Base-by-base conservation (phyloP, 2,113 vertebrate species). In the Microcebus jonahi region DNA sequence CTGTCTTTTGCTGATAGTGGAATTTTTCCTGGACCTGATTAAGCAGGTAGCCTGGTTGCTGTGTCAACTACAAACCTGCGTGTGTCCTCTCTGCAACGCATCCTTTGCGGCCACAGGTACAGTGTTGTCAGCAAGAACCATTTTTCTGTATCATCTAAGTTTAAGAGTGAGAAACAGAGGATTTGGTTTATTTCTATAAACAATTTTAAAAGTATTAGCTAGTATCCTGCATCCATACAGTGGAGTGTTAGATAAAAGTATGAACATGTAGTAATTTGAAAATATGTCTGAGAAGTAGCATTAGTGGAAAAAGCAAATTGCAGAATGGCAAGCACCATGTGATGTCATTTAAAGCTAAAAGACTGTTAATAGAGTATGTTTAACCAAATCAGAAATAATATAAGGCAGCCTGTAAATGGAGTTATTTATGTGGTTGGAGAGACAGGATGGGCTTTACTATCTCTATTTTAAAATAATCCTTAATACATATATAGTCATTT, bases 11-110 rank as follows among this genome's bases (percentile, higher is more conserved):
- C 59, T 18, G 9, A 39, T 61, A 94, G 53, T 85, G 67, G 42
- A 95, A 88, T 89, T 91, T 91, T 96, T 93, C 63, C 90, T 83
- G 67, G 84, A 96, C n/a, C 31, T 29, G 71, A 86, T 96, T 70
- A 88, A 97, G n/a, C 17, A 1, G 17, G 39, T 67, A 95, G 25
- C 17, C 71, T 94, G 73, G 11, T 94, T 95, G 67, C 86, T 76
- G 67, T 87, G 42, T 80, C 61, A 63, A 59, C 70, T 61, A 81
- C 15, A 48, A 25, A 42, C 84, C 88, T 94, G 55, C 1, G 9
- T 86, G 48, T 70, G 48, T 88, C 39, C 42, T 93, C 63, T 45
- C 84, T 70, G 61, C 18, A 85, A 55, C 67, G 84, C 67, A 55
- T 86, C 81, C 57, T 91, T 81, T 94, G 55, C 90, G 75, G 77